Conservation (phyloP, 2,113 vertebrate genomes). For the Daboia siamensis region DNA sequence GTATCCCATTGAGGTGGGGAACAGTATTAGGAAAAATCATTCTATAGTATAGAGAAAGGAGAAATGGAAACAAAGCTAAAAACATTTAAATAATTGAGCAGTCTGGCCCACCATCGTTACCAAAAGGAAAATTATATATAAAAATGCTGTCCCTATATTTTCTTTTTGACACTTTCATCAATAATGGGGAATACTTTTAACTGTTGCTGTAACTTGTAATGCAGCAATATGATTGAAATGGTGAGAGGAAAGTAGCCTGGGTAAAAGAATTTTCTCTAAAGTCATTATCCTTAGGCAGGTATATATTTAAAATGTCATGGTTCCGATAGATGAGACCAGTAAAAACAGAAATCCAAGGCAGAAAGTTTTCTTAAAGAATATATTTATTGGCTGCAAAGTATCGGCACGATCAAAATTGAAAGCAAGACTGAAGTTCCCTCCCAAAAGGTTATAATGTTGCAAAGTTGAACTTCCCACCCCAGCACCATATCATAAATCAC, state of each 20-base stretch:
- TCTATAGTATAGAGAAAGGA: background rate
- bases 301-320: background rate
- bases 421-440: too few relatives aligned
- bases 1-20: conserved; percentile 24
- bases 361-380: too few relatives aligned
- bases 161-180: background rate
- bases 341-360: too few relatives aligned
- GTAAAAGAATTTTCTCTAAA: background rate
- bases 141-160: background rate
- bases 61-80: conserved; percentile 28
- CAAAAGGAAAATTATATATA: conserved; percentile 22
- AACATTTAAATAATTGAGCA: conserved; percentile 61
- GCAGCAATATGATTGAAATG: background rate
- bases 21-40: conserved; percentile 43
- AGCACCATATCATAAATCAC: too few relatives aligned
- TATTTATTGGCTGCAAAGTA: too few relatives aligned
- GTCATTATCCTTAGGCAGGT: background rate
- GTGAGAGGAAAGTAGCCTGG: background rate
- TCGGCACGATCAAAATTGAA: too few relatives aligned
- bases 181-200: background rate
- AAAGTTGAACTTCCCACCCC: too few relatives aligned
- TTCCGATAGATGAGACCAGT: too few relatives aligned
- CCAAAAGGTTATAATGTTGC: too few relatives aligned
- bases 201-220: conserved; percentile 3
- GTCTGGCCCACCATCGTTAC: conserved; percentile 39